Evolutionary conservation across 2,113 vertebrate species (phyloP).

Genomic region (Lepidothrix coronata): DNA sequence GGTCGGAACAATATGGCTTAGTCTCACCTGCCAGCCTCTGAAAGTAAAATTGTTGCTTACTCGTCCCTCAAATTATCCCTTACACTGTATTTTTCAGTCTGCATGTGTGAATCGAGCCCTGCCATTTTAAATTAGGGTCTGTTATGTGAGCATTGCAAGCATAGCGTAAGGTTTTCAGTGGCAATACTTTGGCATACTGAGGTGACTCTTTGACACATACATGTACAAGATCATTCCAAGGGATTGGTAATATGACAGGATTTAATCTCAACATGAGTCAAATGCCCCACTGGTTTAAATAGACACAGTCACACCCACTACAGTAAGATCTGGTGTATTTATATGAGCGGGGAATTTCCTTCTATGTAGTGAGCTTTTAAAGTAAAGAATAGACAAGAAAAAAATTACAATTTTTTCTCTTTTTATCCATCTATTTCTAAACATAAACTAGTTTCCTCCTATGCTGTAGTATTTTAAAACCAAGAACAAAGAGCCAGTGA

Average conservation of each 20-base stretch:
- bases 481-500: conserved; percentile 20
- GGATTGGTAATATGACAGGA: background rate
- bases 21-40: background rate
- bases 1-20: background rate
- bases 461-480: background rate
- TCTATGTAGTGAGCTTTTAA: background rate
- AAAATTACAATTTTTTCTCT: background rate
- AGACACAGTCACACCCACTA: background rate
- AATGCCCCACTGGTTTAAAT: background rate
- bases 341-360: background rate
- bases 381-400: background rate
- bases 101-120: background rate
- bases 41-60: background rate
- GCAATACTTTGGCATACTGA: background rate
- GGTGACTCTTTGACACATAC: background rate
- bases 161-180: background rate
- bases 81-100: background rate
- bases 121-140: background rate
- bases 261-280: background rate
- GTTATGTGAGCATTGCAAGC: background rate
- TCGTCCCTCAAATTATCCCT: background rate
- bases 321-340: background rate
- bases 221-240: background rate
- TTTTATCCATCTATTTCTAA: background rate
- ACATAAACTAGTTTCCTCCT: background rate